A percentile compares a stretch with the other conserved stretches of the same genome.
phyloP scores from a whole-genome alignment of 2,888 invertebrate genomes.

The Dicyrtomina minuta region DNA sequence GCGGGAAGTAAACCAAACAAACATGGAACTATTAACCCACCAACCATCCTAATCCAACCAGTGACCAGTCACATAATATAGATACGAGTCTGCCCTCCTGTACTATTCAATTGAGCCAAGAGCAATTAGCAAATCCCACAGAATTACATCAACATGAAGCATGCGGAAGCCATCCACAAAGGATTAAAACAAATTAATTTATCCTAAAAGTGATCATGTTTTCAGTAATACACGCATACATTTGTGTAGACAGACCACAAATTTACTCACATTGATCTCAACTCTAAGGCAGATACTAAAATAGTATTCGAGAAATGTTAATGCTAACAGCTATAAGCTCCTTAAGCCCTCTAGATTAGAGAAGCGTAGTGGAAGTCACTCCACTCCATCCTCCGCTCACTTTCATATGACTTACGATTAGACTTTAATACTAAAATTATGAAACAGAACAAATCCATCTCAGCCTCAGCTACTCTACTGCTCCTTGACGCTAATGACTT shows the following conservation, averaged over 20 bases:
- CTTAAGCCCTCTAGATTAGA: not conserved
- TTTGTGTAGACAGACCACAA: too few relatives aligned
- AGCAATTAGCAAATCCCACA: not conserved
- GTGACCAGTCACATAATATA: not conserved
- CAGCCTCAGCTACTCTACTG: too few relatives aligned
- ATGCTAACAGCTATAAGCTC: not conserved
- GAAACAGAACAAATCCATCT: not conserved
- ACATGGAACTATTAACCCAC: constrained; percentile 8
- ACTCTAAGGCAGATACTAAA: not conserved
- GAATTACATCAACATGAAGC: not conserved
- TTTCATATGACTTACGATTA: not conserved
- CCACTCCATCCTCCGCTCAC: not conserved
- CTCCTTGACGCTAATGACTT: too few relatives aligned
- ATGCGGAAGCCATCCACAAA: too few relatives aligned
- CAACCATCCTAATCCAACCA: constrained; percentile 4
- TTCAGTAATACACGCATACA: too few relatives aligned
- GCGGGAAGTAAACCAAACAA: not conserved
- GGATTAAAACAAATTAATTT: too few relatives aligned
- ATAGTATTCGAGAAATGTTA: not conserved
- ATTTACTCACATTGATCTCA: not conserved
- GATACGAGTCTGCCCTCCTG: not conserved
- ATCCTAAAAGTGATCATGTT: too few relatives aligned
- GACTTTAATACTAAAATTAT: too few relatives aligned
- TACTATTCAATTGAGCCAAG: not conserved
- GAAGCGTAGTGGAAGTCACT: too few relatives aligned